Evolutionary conservation across 2,113 vertebrate species (phyloP).

Genomic region (Benitochromis conjunctus): DNA sequence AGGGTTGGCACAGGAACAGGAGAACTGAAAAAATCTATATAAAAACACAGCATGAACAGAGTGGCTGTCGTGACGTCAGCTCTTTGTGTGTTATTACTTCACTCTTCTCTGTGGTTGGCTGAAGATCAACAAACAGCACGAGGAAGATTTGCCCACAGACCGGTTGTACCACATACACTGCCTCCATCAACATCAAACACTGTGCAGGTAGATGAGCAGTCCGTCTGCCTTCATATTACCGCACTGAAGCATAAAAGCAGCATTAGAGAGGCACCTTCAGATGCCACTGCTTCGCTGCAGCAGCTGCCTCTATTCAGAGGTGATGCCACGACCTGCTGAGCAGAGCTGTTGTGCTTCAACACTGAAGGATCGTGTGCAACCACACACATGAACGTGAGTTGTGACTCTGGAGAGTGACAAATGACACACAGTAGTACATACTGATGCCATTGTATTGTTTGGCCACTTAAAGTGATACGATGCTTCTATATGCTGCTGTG

Average conservation of each 20-base stretch:
- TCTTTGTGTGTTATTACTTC: accelerated
- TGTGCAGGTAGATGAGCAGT: accelerated
- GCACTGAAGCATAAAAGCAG: neutral
- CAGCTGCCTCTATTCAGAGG: neutral
- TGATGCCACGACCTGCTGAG: neutral
- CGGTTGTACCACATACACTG: neutral
- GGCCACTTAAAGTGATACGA: no score
- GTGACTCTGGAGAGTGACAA: neutral
- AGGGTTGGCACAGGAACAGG: no score
- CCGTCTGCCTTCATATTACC: accelerated
- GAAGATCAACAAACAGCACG: neutral
- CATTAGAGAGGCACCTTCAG: accelerated
- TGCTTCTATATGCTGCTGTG: no score
- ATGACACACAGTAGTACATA: no score
- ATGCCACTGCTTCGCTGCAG: neutral
- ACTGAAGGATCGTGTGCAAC: neutral
- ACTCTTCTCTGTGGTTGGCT: neutral
- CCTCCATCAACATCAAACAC: neutral
- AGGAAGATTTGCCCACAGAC: neutral
- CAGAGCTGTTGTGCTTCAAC: neutral
- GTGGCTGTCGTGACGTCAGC: neutral
- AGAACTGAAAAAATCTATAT: no score
- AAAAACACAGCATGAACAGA: accelerated
- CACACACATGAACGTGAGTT: neutral
- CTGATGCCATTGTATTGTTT: no score